These are phyloP conservation scores for Bambusicola thoracicus DNA, from an alignment of 2,113 vertebrate species.

Conservation along the genomic window DNA sequence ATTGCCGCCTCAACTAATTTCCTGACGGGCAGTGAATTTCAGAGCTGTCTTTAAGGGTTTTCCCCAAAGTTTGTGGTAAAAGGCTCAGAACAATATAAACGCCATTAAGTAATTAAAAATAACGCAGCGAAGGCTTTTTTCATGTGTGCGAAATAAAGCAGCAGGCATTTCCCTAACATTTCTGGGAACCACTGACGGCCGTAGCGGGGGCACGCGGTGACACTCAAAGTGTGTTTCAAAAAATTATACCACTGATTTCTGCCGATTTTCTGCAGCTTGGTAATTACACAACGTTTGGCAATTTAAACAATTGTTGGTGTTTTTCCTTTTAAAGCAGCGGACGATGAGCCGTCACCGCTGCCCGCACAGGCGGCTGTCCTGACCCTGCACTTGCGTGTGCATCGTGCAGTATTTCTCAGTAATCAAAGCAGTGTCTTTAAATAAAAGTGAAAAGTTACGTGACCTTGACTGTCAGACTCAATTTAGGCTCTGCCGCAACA, in stretches of 20 bases:
- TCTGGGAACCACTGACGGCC: background rate
- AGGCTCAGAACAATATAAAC: background rate
- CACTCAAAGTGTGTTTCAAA: background rate
- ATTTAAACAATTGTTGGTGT: conserved; percentile 19
- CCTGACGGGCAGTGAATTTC: conserved; percentile 58
- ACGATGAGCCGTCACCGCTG: background rate
- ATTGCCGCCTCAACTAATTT: conserved; percentile 49
- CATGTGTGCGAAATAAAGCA: background rate
- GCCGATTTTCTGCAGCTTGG: conserved; percentile 18
- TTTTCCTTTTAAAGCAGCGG: background rate
- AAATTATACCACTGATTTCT: conserved; percentile 14
- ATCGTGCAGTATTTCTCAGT: conserved; percentile 24
- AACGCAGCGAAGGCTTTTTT: background rate
- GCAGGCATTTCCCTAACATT: background rate
- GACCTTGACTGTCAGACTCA: conserved; percentile 79
- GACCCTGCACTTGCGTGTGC: background rate
- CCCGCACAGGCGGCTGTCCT: background rate
- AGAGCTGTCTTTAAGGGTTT: background rate
- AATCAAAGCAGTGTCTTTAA: conserved; percentile 71
- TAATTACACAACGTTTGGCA: conserved; percentile 35
- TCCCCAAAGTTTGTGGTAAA: background rate
- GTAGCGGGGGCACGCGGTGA: background rate
- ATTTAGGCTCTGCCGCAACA: conserved; percentile 64
- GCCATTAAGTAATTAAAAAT: background rate
- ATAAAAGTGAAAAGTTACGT: conserved; percentile 73